Base-by-base conservation (phyloP, 2,888 invertebrate genomes). In the Peribatodes rhomboidaria region DNA sequence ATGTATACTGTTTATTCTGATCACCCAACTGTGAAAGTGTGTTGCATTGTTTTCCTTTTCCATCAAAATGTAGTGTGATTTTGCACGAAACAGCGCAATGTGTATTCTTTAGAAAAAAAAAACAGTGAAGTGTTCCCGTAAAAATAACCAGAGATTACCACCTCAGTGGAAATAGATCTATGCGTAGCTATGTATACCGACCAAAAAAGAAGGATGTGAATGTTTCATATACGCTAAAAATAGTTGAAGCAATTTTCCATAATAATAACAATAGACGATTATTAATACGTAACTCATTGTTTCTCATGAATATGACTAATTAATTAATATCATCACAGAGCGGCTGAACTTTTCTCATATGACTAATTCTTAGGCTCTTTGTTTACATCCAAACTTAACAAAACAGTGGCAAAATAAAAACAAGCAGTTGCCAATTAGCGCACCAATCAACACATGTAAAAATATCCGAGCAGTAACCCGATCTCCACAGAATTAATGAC, bases 401-500 rank as follows among this genome's bases (percentile, higher is more conserved):
- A n/a, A 37, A 57, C 46, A 60, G 55, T 44, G 33, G 56, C 46
- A 65, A 72, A 71, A 71, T 63, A 54, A 69, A 68, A 64, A 57
- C 62, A 71, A 70, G 68, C 55, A 72, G 72, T 73, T 69, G 75
- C 77, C 75, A 81, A 83, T 83, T 80, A 83, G 76, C 67, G 70
- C 65, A 63, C 65, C 66, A 69, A 67, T 71, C 64, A 63, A 70
- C 72, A 69, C 66, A 69, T 71, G 65, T 70, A 71, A 67, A 71
- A 70, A 69, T 72, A 72, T 72, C 74, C 70, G 61, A 59, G 61
- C 50, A 68, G 80, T 76, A 82, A 86, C 70, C 69, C 69, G 84
- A 84, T 79, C 78, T 72, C 64, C 59, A 35, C 68, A 69, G 74
- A 80, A 82, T 82, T 79, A 81, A 79, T 73, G 71, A 68, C 77